Conservation (phyloP, 2,888 invertebrate genomes). For the Anodontia alba region DNA sequence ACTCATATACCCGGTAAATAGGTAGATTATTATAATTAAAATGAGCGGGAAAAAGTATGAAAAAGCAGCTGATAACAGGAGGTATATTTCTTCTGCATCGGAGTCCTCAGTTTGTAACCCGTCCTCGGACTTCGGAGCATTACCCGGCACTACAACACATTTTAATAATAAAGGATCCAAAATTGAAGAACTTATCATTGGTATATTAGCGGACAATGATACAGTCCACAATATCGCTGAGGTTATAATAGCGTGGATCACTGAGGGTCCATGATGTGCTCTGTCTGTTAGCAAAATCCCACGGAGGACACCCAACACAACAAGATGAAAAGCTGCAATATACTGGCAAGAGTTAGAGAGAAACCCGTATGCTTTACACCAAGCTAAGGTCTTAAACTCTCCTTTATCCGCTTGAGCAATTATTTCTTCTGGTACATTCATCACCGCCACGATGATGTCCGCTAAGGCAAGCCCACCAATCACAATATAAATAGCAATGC, state of each 20-base stretch:
- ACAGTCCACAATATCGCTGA: constrained; percentile 68
- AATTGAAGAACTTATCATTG: constrained; percentile 60
- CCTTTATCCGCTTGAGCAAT: constrained; percentile 63
- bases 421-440: constrained; percentile 73
- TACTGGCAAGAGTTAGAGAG: constrained; percentile 65
- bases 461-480: constrained; percentile 74
- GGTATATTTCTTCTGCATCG: constrained; percentile 51
- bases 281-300: constrained; percentile 74
- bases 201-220: constrained; percentile 70
- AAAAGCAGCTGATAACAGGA: constrained; percentile 62
- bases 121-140: constrained; percentile 14
- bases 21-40: constrained; percentile 69
- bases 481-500: constrained; percentile 73
- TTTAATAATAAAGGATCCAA: constrained; percentile 31
- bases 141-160: constrained; percentile 46
- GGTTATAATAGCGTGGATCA: constrained; percentile 66
- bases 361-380: constrained; percentile 72
- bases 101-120: constrained; percentile 27
- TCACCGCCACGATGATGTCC: constrained; percentile 68
- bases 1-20: constrained; percentile 72
- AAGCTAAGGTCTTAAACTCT: constrained; percentile 58
- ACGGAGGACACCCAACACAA: constrained; percentile 75
- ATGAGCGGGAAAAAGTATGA: constrained; percentile 73
- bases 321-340: constrained; percentile 74
- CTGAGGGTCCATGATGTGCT: constrained; percentile 65